Conservation (phyloP, 2,888 invertebrate genomes). For the Portevinia maculata region DNA sequence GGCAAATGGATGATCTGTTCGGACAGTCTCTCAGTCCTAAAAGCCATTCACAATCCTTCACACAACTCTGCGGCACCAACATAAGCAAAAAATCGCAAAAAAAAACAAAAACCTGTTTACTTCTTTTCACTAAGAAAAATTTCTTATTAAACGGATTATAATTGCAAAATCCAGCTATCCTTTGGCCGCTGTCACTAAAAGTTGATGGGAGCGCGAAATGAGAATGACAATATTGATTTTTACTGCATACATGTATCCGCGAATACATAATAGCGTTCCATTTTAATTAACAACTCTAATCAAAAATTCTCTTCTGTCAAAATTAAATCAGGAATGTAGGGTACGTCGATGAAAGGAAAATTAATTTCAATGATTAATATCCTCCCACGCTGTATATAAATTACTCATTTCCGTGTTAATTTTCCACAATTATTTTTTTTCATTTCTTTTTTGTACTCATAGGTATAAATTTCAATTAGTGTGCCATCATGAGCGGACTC, state of each 20-base stretch:
- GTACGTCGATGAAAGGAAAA: slow-evolving; percentile 19
- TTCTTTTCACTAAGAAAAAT: no score
- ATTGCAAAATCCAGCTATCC: not conserved
- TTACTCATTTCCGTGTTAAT: slow-evolving; percentile 39
- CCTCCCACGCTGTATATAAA: slow-evolving; percentile 12
- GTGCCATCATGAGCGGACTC: no score
- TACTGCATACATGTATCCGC: not conserved
- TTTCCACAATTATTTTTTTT: slow-evolving; percentile 8
- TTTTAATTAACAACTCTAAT: slow-evolving; percentile 21
- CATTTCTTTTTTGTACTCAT: not conserved
- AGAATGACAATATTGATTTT: slow-evolving; percentile 30
- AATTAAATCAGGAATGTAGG: not conserved
- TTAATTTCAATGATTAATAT: slow-evolving; percentile 49
- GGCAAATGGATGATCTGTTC: no score
- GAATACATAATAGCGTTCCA: not conserved
- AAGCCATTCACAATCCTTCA: no score
- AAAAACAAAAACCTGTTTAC: no score
- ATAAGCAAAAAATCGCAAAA: no score
- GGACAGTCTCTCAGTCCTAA: no score
- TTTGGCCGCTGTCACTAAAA: not conserved
- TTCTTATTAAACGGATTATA: no score
- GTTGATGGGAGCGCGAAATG: not conserved
- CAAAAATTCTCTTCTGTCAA: slow-evolving; percentile 5
- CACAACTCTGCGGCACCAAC: no score
- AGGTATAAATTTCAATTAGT: no score